Conservation (phyloP, 2,797 vertebrate genomes). For the Myioborus miniatus region DNA sequence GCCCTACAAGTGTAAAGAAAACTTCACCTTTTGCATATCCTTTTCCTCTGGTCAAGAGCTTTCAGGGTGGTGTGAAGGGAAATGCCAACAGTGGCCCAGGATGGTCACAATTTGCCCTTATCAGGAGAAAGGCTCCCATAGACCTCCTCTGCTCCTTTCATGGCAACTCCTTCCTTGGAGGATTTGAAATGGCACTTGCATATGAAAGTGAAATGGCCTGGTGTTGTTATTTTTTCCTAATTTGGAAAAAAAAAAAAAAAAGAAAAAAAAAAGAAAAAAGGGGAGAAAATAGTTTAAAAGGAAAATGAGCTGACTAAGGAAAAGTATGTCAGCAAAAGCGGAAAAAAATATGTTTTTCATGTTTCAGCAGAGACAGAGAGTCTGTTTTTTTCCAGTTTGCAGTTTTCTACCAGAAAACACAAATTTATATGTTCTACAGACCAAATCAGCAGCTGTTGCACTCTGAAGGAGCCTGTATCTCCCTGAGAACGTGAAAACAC, state of each 20-base stretch:
- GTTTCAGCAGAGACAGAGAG: background rate
- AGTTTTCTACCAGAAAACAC: background rate
- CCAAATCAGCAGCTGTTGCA: background rate
- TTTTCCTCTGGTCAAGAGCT: background rate
- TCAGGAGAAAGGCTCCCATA: background rate
- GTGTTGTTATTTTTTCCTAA: background rate
- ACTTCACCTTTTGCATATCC: background rate
- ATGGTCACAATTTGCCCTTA: background rate
- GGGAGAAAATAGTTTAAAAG: fast-evolving
- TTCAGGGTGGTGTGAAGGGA: background rate
- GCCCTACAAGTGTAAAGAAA: background rate
- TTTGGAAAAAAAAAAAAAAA: no score
- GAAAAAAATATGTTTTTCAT: background rate
- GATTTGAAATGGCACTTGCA: background rate
- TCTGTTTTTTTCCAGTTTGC: background rate
- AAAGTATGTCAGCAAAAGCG: background rate
- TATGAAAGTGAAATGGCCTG: background rate
- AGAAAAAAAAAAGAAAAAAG: fast-evolving
- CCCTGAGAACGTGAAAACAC: background rate
- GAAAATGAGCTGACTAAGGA: background rate
- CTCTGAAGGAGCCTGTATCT: background rate
- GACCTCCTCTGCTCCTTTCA: background rate
- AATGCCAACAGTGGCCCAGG: background rate
- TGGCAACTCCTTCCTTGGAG: background rate
- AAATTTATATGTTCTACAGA: background rate